phyloP scores from a whole-genome alignment of 2,888 invertebrate genomes.

The Amphipyra berbera region DNA sequence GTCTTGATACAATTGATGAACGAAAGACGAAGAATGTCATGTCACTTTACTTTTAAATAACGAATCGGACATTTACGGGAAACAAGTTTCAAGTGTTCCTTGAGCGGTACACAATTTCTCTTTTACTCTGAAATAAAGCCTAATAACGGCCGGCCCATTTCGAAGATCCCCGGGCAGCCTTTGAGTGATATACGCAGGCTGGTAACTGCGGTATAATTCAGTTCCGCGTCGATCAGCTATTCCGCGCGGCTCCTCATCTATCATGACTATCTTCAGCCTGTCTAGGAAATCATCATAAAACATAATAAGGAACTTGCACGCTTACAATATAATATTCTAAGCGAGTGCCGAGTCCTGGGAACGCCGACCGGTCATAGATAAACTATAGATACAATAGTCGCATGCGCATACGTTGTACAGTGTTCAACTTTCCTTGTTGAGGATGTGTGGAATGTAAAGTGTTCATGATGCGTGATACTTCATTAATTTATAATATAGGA shows the following conservation, averaged over 20 bases:
- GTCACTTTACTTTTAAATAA: too few relatives aligned
- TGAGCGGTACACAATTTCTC: too few relatives aligned
- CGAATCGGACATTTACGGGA: too few relatives aligned
- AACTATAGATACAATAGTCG: neutral
- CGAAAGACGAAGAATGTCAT: neutral
- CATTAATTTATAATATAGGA: neutral
- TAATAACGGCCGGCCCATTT: too few relatives aligned
- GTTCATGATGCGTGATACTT: neutral
- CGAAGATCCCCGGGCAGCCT: too few relatives aligned
- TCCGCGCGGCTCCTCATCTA: slow-evolving; percentile 11
- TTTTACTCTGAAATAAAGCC: too few relatives aligned
- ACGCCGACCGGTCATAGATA: slow-evolving; percentile 13
- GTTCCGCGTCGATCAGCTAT: slow-evolving; percentile 27
- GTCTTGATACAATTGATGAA: too few relatives aligned
- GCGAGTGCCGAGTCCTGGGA: slow-evolving; percentile 40
- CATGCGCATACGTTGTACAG: neutral
- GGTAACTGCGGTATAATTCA: too few relatives aligned
- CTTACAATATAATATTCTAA: slow-evolving; percentile 29
- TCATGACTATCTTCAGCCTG: slow-evolving; percentile 17
- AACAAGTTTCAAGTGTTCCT: too few relatives aligned
- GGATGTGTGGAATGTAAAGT: slow-evolving; percentile 4
- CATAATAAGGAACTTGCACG: slow-evolving; percentile 25
- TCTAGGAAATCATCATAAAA: slow-evolving; percentile 27
- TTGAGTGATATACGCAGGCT: too few relatives aligned
- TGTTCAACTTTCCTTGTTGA: neutral